phyloP scores from a whole-genome alignment of 2,113 vertebrate genomes.

The Cervus canadensis region DNA sequence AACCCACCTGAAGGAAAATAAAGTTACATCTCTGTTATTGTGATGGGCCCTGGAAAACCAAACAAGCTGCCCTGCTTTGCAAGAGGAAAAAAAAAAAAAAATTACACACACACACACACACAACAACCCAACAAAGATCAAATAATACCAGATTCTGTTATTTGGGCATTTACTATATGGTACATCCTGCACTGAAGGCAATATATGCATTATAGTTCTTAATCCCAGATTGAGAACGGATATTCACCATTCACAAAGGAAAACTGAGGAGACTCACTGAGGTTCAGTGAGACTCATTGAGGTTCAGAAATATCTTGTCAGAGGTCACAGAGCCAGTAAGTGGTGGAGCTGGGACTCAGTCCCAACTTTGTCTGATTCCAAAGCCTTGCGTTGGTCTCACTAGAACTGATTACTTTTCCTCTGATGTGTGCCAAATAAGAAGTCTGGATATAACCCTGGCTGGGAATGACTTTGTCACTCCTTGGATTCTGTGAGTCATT shows the following conservation, averaged over 20 bases:
- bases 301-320: not conserved
- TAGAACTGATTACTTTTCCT: slow-evolving; percentile 2
- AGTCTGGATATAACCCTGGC: not conserved
- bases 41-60: not conserved
- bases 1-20: slow-evolving; percentile 87
- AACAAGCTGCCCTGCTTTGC: not conserved
- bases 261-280: not conserved
- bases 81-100: not conserved
- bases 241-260: not conserved
- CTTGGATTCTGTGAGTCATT: slow-evolving; percentile 52
- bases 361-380: not conserved
- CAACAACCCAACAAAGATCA: not conserved
- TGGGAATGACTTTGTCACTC: slow-evolving; percentile 2
- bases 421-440: slow-evolving; percentile 12
- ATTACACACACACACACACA: not conserved
- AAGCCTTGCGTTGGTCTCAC: not conserved
- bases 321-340: not conserved
- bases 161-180: not conserved
- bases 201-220: not conserved
- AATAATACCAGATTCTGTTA: not conserved
- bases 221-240: not conserved
- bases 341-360: not conserved
- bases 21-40: not conserved
- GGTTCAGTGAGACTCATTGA: not conserved
- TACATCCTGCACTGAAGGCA: not conserved